Base-by-base conservation (phyloP, 2,113 vertebrate genomes). In the Corythaeola cristata region DNA sequence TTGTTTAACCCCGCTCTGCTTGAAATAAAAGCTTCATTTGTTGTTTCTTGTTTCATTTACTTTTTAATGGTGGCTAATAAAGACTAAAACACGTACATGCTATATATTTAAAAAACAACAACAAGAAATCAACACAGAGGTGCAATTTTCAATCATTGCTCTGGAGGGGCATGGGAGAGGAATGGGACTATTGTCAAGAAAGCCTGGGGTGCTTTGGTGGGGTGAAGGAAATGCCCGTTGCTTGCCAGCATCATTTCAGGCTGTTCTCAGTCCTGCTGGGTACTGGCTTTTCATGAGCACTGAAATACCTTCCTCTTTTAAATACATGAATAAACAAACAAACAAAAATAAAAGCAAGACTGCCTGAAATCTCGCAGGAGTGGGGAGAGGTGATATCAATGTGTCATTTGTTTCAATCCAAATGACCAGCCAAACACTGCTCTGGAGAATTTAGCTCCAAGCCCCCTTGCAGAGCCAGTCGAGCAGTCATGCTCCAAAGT, bases 241-340 rank as follows among this genome's bases (percentile, higher is more conserved):
- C 66, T 94, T 87, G 90, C 94, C 93, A 95, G 88, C 74, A 37
- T 53, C 12, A 0, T 69, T 89, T 88, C 90, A 95, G 88, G 79
- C 88, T 89, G 68, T 55, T 95, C 89, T 89, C 53, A 75, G 73
- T 87, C 85, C 77, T 87, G 83, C 73, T 27, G 41, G 39, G 41
- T 69, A 79, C 32, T 74, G 68, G 37, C 77, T 95, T 95, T 94
- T 96, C 91, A 85, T 16, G 39, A 72, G n/a, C 68, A 47, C 73
- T 93, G 88, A 92, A 94, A 96, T 59, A 93, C 80, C 67, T 93
- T 85, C 77, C 81, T 63, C 77, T 76, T 88, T 89, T 30, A 95
- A 93, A 95, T 66, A 76, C 58, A 77, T 33, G n/a, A 88, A 96
- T 92, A 96, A 96, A 96, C 86, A 96, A 97, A 96, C 79, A 97